Percentiles rank a stretch among this genome's conserved stretches.
Conservation (phyloP, 2,113 vertebrate genomes). For the Dromaius novaehollandiae region DNA sequence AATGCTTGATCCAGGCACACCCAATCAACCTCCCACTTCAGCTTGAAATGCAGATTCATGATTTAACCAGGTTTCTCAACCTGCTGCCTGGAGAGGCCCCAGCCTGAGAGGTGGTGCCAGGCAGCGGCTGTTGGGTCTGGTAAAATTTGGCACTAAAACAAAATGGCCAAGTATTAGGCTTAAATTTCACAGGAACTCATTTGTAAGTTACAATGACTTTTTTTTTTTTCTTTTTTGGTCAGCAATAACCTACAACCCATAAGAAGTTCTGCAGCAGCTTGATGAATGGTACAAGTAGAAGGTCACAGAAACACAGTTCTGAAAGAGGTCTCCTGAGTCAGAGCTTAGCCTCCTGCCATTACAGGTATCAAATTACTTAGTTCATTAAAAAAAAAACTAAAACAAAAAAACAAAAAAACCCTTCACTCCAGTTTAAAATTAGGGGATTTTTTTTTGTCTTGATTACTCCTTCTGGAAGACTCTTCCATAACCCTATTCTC, state of each 20-base stretch:
- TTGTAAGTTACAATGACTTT: not conserved
- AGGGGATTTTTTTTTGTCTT: not conserved
- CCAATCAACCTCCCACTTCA: not conserved
- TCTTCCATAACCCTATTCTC: not conserved
- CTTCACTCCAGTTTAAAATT: not conserved
- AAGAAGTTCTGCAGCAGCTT: not conserved
- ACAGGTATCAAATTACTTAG: not conserved
- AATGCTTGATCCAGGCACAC: conserved; percentile 28
- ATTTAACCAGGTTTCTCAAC: conserved; percentile 35
- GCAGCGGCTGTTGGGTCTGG: not conserved
- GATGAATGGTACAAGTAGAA: not conserved
- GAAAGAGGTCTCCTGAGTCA: not conserved
- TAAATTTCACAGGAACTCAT: not conserved
- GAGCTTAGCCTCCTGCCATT: not conserved
- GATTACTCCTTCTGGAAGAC: not conserved
- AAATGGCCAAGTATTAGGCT: not conserved
- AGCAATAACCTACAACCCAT: not conserved
- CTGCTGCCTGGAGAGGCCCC: conserved; percentile 27
- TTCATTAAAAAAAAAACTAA: not conserved
- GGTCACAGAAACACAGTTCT: not conserved
- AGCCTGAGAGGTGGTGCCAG: conserved; percentile 5
- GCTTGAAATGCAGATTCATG: not conserved
- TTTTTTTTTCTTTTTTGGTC: not conserved
- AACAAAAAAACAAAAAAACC: not conserved
- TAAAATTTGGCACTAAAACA: not conserved